These are phyloP conservation scores for Apis dorsata DNA, from an alignment of 1,140 invertebrate genomes.

Conservation along the genomic window DNA sequence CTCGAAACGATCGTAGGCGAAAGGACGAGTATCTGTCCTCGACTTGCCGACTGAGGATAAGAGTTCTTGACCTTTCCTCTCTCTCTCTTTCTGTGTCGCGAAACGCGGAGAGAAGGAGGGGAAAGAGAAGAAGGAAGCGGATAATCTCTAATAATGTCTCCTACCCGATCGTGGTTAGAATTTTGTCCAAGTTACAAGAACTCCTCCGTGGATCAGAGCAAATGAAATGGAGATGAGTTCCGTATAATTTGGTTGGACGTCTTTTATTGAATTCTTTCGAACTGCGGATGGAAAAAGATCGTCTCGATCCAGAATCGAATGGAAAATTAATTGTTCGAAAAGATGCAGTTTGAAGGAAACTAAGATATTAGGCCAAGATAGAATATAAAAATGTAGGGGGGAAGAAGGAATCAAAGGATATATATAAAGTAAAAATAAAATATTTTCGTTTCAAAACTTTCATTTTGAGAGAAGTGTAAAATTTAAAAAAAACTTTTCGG, in stretches of 20 bases:
- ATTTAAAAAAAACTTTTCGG: too few relatives aligned
- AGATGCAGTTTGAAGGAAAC: too few relatives aligned
- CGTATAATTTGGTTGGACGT: conserved; percentile 46
- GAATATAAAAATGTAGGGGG: too few relatives aligned
- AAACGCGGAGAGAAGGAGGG: background rate
- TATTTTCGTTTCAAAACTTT: too few relatives aligned
- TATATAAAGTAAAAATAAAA: too few relatives aligned
- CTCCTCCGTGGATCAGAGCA: background rate
- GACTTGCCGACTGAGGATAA: background rate
- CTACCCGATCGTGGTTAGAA: conserved; percentile 42
- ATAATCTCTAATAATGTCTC: conserved; percentile 55
- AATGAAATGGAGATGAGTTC: background rate
- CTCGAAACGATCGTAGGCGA: conserved; percentile 59
- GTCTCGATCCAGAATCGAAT: too few relatives aligned
- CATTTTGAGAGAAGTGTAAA: too few relatives aligned
- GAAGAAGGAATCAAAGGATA: too few relatives aligned
- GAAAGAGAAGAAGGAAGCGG: conserved; percentile 13
- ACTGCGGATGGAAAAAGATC: too few relatives aligned
- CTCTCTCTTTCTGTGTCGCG: too few relatives aligned
- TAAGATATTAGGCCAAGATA: too few relatives aligned
- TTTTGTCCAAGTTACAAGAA: conserved; percentile 37
- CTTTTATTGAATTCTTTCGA: conserved; percentile 49
- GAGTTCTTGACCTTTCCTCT: conserved; percentile 23
- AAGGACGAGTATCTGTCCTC: conserved; percentile 32
- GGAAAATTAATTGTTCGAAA: too few relatives aligned